These are phyloP conservation scores for Belonocnema kinseyi DNA, from an alignment of 1,140 invertebrate species.

Conservation along the genomic window DNA sequence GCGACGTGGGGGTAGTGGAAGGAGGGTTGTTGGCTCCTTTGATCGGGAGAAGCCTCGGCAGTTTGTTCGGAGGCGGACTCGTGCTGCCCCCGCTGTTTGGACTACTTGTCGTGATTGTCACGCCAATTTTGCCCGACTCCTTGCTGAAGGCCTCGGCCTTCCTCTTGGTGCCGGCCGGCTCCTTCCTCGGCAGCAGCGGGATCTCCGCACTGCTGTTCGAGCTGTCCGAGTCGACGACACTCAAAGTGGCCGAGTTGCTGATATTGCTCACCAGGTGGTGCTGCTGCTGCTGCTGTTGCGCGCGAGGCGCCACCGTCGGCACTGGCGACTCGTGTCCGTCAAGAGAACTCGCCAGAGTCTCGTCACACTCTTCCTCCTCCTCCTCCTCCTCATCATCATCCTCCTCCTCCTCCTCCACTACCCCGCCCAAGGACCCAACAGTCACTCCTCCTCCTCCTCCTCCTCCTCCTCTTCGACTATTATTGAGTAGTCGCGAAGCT, in stretches of 20 bases:
- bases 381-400: no score
- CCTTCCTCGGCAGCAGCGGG: constrained; percentile 73
- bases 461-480: constrained; percentile 76
- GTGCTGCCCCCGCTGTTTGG: constrained; percentile 78
- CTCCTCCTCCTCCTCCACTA: constrained; percentile 76
- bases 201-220: constrained; percentile 77
- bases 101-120: constrained; percentile 88
- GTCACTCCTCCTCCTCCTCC: no score
- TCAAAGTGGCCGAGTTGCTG: no score
- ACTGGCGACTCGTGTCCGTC: constrained; percentile 70
- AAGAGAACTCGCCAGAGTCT: constrained; percentile 74
- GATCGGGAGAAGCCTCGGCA: constrained; percentile 71
- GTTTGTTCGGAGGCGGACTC: constrained; percentile 77
- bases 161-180: constrained; percentile 82
- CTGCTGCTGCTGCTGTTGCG: no score
- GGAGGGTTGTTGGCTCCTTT: constrained; percentile 54
- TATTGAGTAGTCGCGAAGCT: no score
- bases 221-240: constrained; percentile 79
- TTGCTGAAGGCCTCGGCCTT: constrained; percentile 89
- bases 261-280: no score
- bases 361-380: constrained; percentile 68
- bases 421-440: no score
- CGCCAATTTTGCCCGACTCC: constrained; percentile 91
- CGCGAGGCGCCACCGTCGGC: no score
- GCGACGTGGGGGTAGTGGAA: constrained; percentile 48